Base-by-base conservation (phyloP, 1,140 invertebrate species). In the Argopecten irradians region DNA sequence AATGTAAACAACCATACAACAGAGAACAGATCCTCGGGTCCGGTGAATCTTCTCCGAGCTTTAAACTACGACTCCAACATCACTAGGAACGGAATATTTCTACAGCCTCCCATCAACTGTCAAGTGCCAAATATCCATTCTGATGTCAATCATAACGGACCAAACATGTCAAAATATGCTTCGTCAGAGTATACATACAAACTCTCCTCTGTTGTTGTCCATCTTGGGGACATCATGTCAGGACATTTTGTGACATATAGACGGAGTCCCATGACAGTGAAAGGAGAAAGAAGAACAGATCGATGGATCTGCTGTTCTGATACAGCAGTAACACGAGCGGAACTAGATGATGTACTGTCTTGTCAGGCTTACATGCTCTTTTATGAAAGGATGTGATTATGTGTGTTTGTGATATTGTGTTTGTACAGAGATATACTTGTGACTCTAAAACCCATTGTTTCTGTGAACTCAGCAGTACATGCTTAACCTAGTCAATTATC, bases 211-310 rank as follows among this genome's bases (percentile, higher is more conserved):
- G 98, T 98, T 0, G 97, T 99, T n/a, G 98, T 98, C 82, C 98
- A 99, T 95, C 96, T 97, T 83, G 98, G 98, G 32, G 97, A 97
- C 91, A 97, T 97, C 16, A 97, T 97, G 94, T 97, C 97, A 84
- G 98, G 98, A 36, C 98, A 99, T 96, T 99, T 99, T 96, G 97
- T 98, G 83, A 98, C 98, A 43, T 99, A 98, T 94, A 96, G 98
- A 85, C 96, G 98, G 19, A 97, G 97, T 46, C 93, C 94, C 22
- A 28, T 46, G 9, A 83, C 87, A 86, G 86, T 86, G 85, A 34
- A 87, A 34, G 91, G 91, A 82, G 85, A 89, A 94, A 95, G 95
- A 82, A 85, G 85, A 34, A 90, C 89, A 87, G 87, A 90, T 7
- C 94, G 92, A 82, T 96, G 96, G 96, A 95, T 95, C 87, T 95